phyloP scores from a whole-genome alignment of 2,113 vertebrate species.

The Dolichotis patagonum region DNA sequence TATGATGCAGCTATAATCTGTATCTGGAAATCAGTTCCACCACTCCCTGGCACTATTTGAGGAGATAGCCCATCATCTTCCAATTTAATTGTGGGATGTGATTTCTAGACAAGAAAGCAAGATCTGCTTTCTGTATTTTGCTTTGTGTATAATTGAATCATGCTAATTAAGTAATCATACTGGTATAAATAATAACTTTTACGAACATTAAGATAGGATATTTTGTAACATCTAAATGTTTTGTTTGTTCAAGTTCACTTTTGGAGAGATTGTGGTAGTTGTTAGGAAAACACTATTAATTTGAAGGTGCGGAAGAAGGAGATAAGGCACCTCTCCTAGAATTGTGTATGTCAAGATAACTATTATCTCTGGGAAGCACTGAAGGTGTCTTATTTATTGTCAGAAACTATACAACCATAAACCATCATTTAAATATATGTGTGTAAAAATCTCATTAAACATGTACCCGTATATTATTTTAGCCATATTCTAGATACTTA shows the following conservation, averaged over 20 bases:
- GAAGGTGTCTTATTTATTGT: conserved; percentile 44
- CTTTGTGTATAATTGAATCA: conserved; percentile 78
- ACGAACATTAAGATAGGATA: conserved; percentile 64
- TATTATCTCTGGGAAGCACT: conserved; percentile 62
- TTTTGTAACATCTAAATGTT: conserved; percentile 78
- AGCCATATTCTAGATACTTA: background rate
- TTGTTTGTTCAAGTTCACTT: conserved; percentile 77
- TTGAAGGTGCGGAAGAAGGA: conserved; percentile 66
- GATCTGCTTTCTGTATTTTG: conserved; percentile 69
- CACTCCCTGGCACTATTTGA: conserved; percentile 51
- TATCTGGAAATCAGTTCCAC: conserved; percentile 41
- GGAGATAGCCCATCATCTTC: conserved; percentile 63
- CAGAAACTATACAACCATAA: conserved; percentile 32
- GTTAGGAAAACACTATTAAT: conserved; percentile 74
- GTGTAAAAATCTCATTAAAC: background rate
- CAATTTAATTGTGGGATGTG: conserved; percentile 77
- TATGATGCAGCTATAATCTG: conserved; percentile 31
- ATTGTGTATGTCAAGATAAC: conserved; percentile 51
- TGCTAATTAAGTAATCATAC: conserved; percentile 76
- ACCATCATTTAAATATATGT: conserved; percentile 41
- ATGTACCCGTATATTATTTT: conserved; percentile 34
- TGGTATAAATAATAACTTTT: conserved; percentile 77
- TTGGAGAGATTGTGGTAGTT: conserved; percentile 71
- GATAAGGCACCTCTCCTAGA: conserved; percentile 65
- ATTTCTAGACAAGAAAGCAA: conserved; percentile 71